Evolutionary conservation across 2,797 vertebrate genomes (phyloP).

Genomic region (Poeciliopsis presidionis): DNA sequence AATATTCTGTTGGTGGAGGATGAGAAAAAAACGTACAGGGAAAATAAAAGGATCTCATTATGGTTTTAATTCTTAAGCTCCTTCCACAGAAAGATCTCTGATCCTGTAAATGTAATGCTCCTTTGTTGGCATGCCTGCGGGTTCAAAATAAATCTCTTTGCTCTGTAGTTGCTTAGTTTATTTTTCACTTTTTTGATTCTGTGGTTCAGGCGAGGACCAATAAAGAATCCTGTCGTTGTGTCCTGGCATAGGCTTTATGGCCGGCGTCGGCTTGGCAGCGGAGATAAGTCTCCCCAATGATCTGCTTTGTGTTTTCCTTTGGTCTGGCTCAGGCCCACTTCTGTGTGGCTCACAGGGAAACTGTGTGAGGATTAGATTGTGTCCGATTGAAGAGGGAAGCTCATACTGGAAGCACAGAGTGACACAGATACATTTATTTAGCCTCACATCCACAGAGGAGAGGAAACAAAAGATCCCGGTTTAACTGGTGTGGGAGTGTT

Average conservation of each 20-base stretch:
- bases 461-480: background rate
- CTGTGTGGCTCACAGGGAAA: conserved; percentile 40
- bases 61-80: background rate
- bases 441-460: conserved; percentile 28
- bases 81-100: conserved; percentile 26
- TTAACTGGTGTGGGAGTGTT: conserved; percentile 13
- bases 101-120: conserved; percentile 15
- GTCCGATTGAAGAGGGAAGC: conserved; percentile 38
- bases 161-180: conserved; percentile 40
- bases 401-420: conserved; percentile 36
- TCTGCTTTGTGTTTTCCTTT: conserved; percentile 54
- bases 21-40: background rate
- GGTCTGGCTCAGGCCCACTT: conserved; percentile 31
- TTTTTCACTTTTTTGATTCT: conserved; percentile 47
- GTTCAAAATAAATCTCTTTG: conserved; percentile 43
- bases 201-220: conserved; percentile 52
- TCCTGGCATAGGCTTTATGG: conserved; percentile 56
- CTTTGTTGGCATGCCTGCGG: conserved; percentile 31
- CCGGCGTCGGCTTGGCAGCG: conserved; percentile 45
- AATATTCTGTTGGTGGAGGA: background rate
- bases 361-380: conserved; percentile 32
- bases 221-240: conserved; percentile 62
- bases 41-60: background rate
- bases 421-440: conserved; percentile 65
- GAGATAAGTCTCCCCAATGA: conserved; percentile 49